A percentile compares a stretch with the other conserved stretches of the same genome.
These are phyloP conservation scores for Chrysochloris asiatica DNA, from an alignment of 2,113 vertebrate genomes.

Conservation along the genomic window DNA sequence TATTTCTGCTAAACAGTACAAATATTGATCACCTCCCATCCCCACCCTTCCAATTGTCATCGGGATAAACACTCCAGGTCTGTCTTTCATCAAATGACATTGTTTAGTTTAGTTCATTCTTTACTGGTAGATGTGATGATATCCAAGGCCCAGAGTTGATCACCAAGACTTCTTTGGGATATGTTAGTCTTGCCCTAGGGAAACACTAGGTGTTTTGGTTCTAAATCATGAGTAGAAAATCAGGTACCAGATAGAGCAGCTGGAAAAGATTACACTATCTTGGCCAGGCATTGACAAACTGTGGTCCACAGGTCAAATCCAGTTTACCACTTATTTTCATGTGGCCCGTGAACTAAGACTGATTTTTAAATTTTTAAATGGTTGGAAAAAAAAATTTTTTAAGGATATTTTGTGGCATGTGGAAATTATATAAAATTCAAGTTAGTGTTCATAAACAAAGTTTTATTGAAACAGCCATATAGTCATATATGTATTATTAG, in stretches of 20 bases:
- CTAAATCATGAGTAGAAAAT: not conserved
- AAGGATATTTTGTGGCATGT: slow-evolving; percentile 21
- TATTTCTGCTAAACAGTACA: slow-evolving; percentile 12
- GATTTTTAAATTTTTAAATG: slow-evolving; percentile 14
- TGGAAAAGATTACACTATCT: slow-evolving; percentile 3
- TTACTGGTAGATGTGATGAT: not conserved
- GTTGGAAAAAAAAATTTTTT: not conserved
- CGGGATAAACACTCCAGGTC: not conserved
- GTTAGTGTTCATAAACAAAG: not conserved
- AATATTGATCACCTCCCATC: not conserved
- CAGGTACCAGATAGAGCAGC: not conserved
- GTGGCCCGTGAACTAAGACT: not conserved
- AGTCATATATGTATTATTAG: not conserved
- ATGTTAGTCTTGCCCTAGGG: not conserved
- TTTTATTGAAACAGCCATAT: not conserved
- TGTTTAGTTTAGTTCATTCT: slow-evolving; percentile 4
- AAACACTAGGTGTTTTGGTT: not conserved
- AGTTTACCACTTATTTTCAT: not conserved
- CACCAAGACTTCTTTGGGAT: not conserved
- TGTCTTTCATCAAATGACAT: not conserved
- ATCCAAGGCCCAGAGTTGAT: not conserved
- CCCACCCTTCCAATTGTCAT: not conserved
- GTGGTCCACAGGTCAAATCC: not conserved
- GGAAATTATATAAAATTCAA: slow-evolving; percentile 19
- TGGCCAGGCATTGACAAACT: not conserved